These are phyloP conservation scores for Laupala kohalensis DNA, from an alignment of 1,140 invertebrate species.

Conservation along the genomic window DNA sequence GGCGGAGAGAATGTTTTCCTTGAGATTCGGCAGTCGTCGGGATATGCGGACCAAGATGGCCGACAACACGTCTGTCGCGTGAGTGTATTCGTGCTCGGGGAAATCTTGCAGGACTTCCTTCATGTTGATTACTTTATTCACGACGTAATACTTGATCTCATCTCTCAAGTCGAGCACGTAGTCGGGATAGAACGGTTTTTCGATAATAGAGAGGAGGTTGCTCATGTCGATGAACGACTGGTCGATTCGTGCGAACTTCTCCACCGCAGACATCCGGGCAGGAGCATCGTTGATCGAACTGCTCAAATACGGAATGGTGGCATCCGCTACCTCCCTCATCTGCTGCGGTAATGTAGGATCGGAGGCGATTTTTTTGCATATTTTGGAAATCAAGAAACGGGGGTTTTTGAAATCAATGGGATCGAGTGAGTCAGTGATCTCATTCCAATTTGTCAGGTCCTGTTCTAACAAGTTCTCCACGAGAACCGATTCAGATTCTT, in stretches of 20 bases:
- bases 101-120: background rate
- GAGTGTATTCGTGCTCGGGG: background rate
- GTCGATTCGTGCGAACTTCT: background rate
- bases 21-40: background rate
- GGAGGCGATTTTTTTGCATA: background rate
- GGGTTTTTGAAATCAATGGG: background rate
- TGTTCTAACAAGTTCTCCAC: background rate
- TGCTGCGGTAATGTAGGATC: background rate
- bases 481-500: background rate
- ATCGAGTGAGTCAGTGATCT: background rate
- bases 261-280: too few relatives aligned
- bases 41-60: background rate
- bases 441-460: background rate
- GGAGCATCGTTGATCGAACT: background rate
- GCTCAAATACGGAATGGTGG: background rate
- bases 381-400: background rate
- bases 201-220: background rate
- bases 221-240: background rate
- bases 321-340: background rate
- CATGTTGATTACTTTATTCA: background rate
- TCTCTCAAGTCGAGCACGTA: background rate
- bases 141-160: background rate
- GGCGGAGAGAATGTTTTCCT: background rate
- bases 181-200: background rate
- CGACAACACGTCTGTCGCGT: background rate